phyloP scores from a whole-genome alignment of 1,140 invertebrate genomes.

The Drosophila fuyamai region DNA sequence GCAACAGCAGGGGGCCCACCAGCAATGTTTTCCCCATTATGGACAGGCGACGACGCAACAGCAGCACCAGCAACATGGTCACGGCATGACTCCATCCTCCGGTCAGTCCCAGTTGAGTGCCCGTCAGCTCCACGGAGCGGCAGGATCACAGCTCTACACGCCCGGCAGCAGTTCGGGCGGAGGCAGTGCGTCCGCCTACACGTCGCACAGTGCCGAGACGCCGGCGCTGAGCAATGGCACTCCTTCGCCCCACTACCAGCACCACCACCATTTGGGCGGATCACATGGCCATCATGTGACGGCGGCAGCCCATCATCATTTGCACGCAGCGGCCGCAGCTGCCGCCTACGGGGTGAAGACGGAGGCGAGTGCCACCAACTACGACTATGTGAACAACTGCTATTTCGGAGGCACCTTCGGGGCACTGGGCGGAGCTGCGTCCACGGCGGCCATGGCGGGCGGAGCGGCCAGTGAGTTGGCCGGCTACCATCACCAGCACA shows the following conservation, averaged over 20 bases:
- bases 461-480: constrained; percentile 85
- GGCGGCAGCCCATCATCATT: constrained; percentile 80
- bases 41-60: constrained; percentile 50
- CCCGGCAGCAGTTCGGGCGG: constrained; percentile 59
- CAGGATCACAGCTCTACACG: constrained; percentile 60
- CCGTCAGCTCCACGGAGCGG: constrained; percentile 51
- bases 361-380: constrained; percentile 78
- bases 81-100: constrained; percentile 26
- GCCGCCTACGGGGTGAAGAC: constrained; percentile 79
- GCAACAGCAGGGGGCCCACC: constrained; percentile 36
- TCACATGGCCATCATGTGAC: constrained; percentile 61
- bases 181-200: constrained; percentile 64
- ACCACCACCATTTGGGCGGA: constrained; percentile 72
- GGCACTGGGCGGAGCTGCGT: constrained; percentile 56
- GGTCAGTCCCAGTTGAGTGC: constrained; percentile 59
- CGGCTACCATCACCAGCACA: constrained; percentile 91
- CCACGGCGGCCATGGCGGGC: constrained; percentile 68
- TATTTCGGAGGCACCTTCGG: constrained; percentile 79
- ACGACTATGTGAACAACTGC: constrained; percentile 84
- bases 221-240: constrained; percentile 73
- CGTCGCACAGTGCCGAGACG: constrained; percentile 65
- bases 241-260: constrained; percentile 79
- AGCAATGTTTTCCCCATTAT: constrained; percentile 61
- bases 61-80: constrained; percentile 50
- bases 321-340: constrained; percentile 64